Base-by-base conservation (phyloP, 2,888 invertebrate genomes). In the Holacanthella duospinosa region DNA sequence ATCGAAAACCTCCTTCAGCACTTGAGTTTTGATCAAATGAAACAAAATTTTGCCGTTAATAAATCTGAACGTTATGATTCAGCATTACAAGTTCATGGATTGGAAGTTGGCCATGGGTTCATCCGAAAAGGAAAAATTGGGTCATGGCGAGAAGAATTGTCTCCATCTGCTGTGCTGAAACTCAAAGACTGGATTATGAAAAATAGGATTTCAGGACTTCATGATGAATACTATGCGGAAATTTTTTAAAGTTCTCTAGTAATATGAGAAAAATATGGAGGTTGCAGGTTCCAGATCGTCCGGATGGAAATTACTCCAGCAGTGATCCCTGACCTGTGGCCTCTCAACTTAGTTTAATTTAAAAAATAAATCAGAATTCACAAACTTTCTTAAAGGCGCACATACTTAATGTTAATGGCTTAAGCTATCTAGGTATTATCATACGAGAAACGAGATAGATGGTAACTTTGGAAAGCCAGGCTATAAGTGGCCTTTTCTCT, bases 61-160 rank as follows among this genome's bases (percentile, higher is more conserved):
- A 76, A 87, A 58, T 25, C 6, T 3, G 29, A 21, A 12, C 3
- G 19, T 3, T n/a, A 2, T 29, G 27, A 55, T 9, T 4, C 26
- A 12, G 53, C n/a, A 53, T 16, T 12, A 4, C 12, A 53, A 53
- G 53, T 21, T 24, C n/a, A 6, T 21, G 53, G 53, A 53, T 12
- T 53, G 4, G 6, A 6, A 36, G 36, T 36, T 48, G 21, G n/a
- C 4, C 4, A 21, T 21, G 19, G 48, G 3, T 88, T 88, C 71
- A 86, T 88, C 64, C 81, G 88, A 24, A 88, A 87, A 76, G 90
- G 90, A 0, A 81, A 84, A 75, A 84, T 89, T 24, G 89, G 89
- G 0, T 89, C 89, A 73, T 89, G 88, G 88, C 85, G 83, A 74
- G 87, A 87, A 75, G 83, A 86, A 65, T 88, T 92, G 84, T 83